Percentiles rank a stretch among this genome's conserved stretches.
Evolutionary conservation across 2,113 vertebrate genomes (phyloP).

Genomic region (Uropsilus gracilis): DNA sequence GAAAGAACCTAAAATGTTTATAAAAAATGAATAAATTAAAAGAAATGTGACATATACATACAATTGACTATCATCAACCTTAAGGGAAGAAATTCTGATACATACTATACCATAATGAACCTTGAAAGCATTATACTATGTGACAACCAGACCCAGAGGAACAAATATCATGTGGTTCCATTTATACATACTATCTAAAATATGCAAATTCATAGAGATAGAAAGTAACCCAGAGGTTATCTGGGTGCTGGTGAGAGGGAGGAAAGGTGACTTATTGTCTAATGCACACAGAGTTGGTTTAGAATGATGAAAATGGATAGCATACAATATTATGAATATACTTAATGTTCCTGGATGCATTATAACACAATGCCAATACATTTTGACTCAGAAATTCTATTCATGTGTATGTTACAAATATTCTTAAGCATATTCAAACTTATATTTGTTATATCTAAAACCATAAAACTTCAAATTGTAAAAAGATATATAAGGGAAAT

Average conservation of each 20-base stretch:
- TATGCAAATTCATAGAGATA: neutral
- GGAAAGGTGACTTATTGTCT: neutral
- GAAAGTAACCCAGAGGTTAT: neutral
- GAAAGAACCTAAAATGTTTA: neutral
- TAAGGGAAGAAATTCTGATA: slow-evolving; percentile 12
- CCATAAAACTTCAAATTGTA: neutral
- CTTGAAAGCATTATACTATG: neutral
- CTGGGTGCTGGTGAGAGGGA: neutral
- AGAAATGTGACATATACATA: neutral
- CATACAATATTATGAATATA: neutral
- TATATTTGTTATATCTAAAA: slow-evolving; percentile 20
- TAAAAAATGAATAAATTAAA: neutral
- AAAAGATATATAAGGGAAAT: neutral
- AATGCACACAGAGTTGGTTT: neutral
- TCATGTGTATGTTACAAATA: slow-evolving; percentile 50
- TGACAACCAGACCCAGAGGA: neutral
- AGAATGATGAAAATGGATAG: slow-evolving; percentile 17
- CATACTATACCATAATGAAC: neutral
- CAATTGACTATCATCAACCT: neutral
- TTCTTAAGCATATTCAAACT: slow-evolving; percentile 26
- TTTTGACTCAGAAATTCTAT: neutral
- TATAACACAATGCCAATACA: neutral
- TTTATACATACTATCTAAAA: neutral
- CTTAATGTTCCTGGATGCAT: neutral
- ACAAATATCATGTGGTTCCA: neutral